Evolutionary conservation across 2,888 invertebrate genomes (phyloP), one percentile per base, ranked within the genome.

Genomic region (Drosophila niveifrons): DNA sequence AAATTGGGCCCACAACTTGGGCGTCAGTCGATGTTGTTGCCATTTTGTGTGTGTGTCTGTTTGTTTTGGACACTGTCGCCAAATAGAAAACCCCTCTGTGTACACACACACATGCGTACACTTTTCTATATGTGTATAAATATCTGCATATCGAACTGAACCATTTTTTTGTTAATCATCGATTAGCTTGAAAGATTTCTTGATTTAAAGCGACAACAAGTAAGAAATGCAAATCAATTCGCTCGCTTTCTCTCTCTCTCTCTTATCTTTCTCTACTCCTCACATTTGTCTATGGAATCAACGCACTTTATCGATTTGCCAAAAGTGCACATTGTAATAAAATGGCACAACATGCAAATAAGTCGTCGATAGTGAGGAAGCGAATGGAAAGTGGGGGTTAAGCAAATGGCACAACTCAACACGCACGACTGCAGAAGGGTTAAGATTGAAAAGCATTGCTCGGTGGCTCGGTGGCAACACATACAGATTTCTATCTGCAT

Each of bases 41-140:
- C 75, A 75, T 78, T 75, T 75, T 72, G 69, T 63, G 50, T 31
- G 64, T 70, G 44, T 62, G 70, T 75, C 63, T 65, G 65, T 62
- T 55, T 80, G 74, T 72, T 83, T 82, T 82, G 81, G 80, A 83
- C 83, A 71, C 75, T 86, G 87, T 82, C 82, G 81, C 78, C 84
- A 79, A 85, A 84, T 84, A 79, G 80, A 75, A 82, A 74, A 66
- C 34, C 57, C 55, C 68, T 57, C 51, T 72, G 72, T 64, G 62
- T 81, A 36, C 39, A 52, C 28, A 34, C 18, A 63, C 52, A 51
- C 28, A 55, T 36, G 36, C 48, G 58, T 2, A 15, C 13, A 36
- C 17, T 39, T 29, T 66, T 29, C 39, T 15, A 36, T n/a, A 18
- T 13, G 51, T 18, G 7, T 41, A 52, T 57, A 34, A 41, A 47